Evolutionary conservation across 2,888 invertebrate genomes (phyloP), one percentile per base, ranked within the genome.

Genomic region (Julus scandinavius): DNA sequence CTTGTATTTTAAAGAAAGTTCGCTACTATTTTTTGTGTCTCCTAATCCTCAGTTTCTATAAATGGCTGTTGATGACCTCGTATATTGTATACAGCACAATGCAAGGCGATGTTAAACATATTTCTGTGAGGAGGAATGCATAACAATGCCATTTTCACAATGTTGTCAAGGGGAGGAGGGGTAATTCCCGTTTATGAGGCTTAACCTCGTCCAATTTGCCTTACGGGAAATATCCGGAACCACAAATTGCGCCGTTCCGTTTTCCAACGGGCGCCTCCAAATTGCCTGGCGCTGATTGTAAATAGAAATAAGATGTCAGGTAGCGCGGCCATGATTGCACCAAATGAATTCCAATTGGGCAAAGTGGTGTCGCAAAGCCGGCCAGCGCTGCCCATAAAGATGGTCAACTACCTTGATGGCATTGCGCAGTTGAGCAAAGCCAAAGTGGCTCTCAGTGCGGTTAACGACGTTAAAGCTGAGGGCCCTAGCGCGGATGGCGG

Each of bases 201-300:
- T 72, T 72, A 72, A 72, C 72, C 72, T 29, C 72, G 72, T 72
- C 72, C 72, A 72, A 72, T 72, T 72, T 72, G 72, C 72, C 72
- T 72, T 72, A 72, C n/a, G 72, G 72, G 72, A 72, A 72, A 72
- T 72, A 72, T 72, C 72, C 72, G 72, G 72, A 72, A 72, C 72
- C 72, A 29, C 72, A 72, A 72, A 72, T 72, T 72, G 72, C 72
- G 29, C 72, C 29, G 72, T 72, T 72, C n/a, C 72, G 72, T 29
- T 72, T 72, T 72, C 72, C 72, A 29, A 29, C 72, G 72, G 72
- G 72, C 72, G 72, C 72, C 72, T 72, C 29, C 72, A 29, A 72
- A 72, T 72, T 20, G 72, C 72, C 72, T 72, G 72, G 72, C 72
- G 72, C 72, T 72, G 72, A 72, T 72, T 72, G 72, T 72, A 72